These are phyloP conservation scores for Leptarthrus brevirostris DNA, from an alignment of 2,888 invertebrate genomes.

Conservation along the genomic window DNA sequence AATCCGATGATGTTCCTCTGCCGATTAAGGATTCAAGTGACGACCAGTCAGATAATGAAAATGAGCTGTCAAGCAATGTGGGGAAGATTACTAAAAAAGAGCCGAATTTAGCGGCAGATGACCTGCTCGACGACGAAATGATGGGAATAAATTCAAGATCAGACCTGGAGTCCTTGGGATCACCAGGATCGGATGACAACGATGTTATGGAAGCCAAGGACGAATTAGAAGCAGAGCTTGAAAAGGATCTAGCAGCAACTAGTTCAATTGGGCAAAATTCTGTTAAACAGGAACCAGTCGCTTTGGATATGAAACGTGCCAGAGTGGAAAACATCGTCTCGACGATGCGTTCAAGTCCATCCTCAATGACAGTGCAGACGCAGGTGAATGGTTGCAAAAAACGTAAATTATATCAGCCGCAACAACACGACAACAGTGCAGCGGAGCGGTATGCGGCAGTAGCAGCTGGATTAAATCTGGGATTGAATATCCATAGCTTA, in stretches of 20 bases:
- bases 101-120: constrained; percentile 57
- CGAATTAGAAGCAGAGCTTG: constrained; percentile 74
- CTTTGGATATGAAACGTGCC: constrained; percentile 88
- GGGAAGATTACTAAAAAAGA: constrained; percentile 24
- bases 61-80: constrained; percentile 12
- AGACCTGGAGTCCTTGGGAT: constrained; percentile 71
- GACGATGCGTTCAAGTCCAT: constrained; percentile 88
- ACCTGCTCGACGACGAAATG: constrained; percentile 64
- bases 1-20: constrained; percentile 35
- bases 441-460: constrained; percentile 73
- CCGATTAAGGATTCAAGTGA: constrained; percentile 25
- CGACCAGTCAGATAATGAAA: constrained; percentile 41
- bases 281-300: constrained; percentile 69
- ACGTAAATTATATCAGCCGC: constrained; percentile 94
- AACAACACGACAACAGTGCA: constrained; percentile 83
- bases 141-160: constrained; percentile 65
- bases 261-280: constrained; percentile 51
- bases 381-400: constrained; percentile 92
- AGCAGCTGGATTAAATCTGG: constrained; percentile 70
- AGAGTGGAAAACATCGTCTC: constrained; percentile 96
- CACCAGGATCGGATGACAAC: constrained; percentile 67
- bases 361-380: constrained; percentile 73
- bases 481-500: constrained; percentile 70
- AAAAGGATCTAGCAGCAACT: constrained; percentile 67
- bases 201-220: constrained; percentile 74